Percentiles rank a stretch among this genome's conserved stretches.
phyloP scores from a whole-genome alignment of 2,888 invertebrate genomes.

The Drosophila gaucha region DNA sequence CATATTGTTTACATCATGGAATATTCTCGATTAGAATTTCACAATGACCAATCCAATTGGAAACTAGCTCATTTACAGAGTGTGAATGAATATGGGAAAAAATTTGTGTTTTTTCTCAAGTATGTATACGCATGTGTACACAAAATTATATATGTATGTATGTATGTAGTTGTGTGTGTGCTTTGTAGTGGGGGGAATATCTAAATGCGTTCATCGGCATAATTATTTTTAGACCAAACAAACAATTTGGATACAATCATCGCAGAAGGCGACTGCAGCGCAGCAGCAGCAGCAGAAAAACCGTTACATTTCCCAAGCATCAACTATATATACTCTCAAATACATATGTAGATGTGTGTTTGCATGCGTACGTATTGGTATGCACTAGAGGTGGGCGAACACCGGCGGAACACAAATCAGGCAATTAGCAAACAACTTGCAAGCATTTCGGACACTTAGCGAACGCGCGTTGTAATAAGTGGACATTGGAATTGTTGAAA shows the following conservation, averaged over 20 bases:
- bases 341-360: neutral
- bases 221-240: slow-evolving; percentile 76
- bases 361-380: neutral
- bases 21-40: slow-evolving; percentile 60
- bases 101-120: slow-evolving; percentile 13
- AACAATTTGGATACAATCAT: slow-evolving; percentile 71
- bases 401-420: slow-evolving; percentile 56
- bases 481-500: slow-evolving; percentile 67
- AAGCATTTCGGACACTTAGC: slow-evolving; percentile 63
- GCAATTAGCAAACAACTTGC: slow-evolving; percentile 76
- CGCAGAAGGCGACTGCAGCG: slow-evolving; percentile 35
- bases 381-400: slow-evolving; percentile 24
- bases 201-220: slow-evolving; percentile 75
- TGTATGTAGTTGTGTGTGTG: slow-evolving; percentile 6
- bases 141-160: slow-evolving; percentile 22
- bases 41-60: slow-evolving; percentile 38
- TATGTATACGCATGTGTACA: slow-evolving; percentile 29
- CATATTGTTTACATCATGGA: slow-evolving; percentile 19
- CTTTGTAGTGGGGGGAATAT: slow-evolving; percentile 47
- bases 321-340: slow-evolving; percentile 8
- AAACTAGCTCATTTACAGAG: slow-evolving; percentile 52
- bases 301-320: slow-evolving; percentile 51
- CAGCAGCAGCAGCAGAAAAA: slow-evolving; percentile 39
- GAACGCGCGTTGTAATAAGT: slow-evolving; percentile 65
- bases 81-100: slow-evolving; percentile 61